Evolutionary conservation across 2,888 invertebrate species (phyloP), one percentile per base, ranked within the genome.

Genomic region (Pherbina coryleti): DNA sequence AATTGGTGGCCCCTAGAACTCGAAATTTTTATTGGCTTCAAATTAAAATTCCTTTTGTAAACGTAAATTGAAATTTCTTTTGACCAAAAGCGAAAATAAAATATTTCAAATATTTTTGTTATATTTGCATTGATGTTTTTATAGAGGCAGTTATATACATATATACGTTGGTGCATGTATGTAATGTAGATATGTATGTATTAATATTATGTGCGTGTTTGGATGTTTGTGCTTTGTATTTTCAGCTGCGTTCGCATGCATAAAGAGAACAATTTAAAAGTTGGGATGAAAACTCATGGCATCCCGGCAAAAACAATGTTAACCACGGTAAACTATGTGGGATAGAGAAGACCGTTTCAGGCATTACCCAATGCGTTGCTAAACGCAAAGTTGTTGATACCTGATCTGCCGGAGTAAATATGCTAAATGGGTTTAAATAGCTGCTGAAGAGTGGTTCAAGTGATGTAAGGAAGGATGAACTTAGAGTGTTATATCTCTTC

Each of bases 91-190:
- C 67, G 67, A 22, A 67, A 67, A 67, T 67, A 67, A 67, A 67
- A 67, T 67, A 67, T 67, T 67, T 67, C 67, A 67, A 67, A 67
- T 67, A 67, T 67, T 67, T 67, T 67, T 37, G 67, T 37, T n/a
- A 67, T 67, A 67, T 67, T 67, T 67, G 67, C 67, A 67, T 44
- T 37, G 34, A 34, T 37, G 67, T 34, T 67, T 67, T 34, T 34
- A 34, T 37, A 67, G 34, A 17, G 34, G 67, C 7, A 19, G 31
- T 34, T 34, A 34, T 37, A 67, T 22, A 19, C 14, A 60, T 0
- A 60, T 22, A 0, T 57, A 57, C 55, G 14, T 17, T n/a, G 14
- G 28, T 60, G 28, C 3, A 22, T 60, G 17, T 28, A 2, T 28
- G 11, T 28, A 2, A 3, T 22, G 25, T 60, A 60, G 14, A 9